Conservation (phyloP, 2,888 invertebrate species). For the Nomada lathburiana region DNA sequence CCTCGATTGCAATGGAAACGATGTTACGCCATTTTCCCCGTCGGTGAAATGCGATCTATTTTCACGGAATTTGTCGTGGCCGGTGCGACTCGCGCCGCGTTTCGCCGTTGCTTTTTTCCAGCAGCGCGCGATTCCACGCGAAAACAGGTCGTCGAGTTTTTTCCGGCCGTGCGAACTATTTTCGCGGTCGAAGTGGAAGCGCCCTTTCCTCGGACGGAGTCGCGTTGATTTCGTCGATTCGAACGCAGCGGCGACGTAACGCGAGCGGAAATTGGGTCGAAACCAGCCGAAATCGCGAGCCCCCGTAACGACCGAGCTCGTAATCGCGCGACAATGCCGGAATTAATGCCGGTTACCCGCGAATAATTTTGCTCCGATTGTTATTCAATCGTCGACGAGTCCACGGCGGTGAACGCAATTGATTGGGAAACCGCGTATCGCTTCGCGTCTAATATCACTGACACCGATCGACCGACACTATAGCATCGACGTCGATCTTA, state of each 20-base stretch:
- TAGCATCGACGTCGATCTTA: slow-evolving; percentile 19
- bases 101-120: neutral
- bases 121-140: slow-evolving; percentile 4
- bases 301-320: slow-evolving; percentile 31
- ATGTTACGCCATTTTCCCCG: slow-evolving; percentile 64
- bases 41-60: slow-evolving; percentile 57
- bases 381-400: neutral
- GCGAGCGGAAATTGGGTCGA: slow-evolving; percentile 58
- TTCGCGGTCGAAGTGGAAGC: neutral
- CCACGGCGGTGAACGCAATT: neutral
- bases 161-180: neutral
- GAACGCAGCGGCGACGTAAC: neutral
- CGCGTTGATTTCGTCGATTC: neutral
- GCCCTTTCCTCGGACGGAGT: neutral
- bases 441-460: slow-evolving; percentile 35
- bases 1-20: slow-evolving; percentile 68
- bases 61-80: slow-evolving; percentile 32
- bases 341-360: slow-evolving; percentile 45
- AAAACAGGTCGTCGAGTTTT: slow-evolving; percentile 10
- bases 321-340: slow-evolving; percentile 42
- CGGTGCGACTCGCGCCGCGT: slow-evolving; percentile 5
- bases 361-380: slow-evolving; percentile 23
- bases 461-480: neutral
- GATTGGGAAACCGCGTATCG: slow-evolving; percentile 12
- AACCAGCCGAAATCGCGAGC: slow-evolving; percentile 54